Base-by-base conservation (phyloP, 2,113 vertebrate genomes). In the Herpetotheres cachinnans region DNA sequence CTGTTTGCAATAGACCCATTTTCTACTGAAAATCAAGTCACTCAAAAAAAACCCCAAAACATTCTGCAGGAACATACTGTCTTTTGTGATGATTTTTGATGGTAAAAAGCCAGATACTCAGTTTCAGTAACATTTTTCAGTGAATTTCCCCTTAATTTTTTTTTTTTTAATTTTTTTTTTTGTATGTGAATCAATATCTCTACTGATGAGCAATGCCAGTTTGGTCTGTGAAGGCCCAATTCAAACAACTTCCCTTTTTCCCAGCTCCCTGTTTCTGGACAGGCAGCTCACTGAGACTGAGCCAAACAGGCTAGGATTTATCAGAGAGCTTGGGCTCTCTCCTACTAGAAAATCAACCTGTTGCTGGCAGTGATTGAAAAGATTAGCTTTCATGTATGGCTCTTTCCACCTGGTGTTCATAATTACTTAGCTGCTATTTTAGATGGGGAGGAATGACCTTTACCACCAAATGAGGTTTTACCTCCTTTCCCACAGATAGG, bases 361-460 rank as follows among this genome's bases (percentile, higher is more conserved):
- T 89, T 89, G 38, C 82, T 93, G 77, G 17, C 42, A 86, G n/a
- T 78, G 82, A 71, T 63, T 59, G 38, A 74, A 62, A 82, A 55
- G 13, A 84, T 67, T 44, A 84, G 27, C 38, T 86, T 78, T 81
- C 61, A 36, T 27, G 6, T 38, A 16, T 47, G 63, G 47, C 44
- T 86, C 92, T 92, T 73, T 92, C 86, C 52, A 84, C 65, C 80
- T 86, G 72, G 40, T 81, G 47, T 89, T 95, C 59, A 13, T 90
- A 90, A 77, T 90, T 83, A 69, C 71, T 86, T 74, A 59, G 73
- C 44, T 94, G 65, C 83, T 92, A 42, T 83, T 96, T 90, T 63
- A 89, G 76, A 34, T 66, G 50, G 16, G 40, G 34, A 92, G 56
- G 26, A 80, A 80, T 91, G 70, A 81, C 86, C 66, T 94, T 91